Base-by-base conservation (phyloP, 2,888 invertebrate species). In the Caenorhabditis virilis region DNA sequence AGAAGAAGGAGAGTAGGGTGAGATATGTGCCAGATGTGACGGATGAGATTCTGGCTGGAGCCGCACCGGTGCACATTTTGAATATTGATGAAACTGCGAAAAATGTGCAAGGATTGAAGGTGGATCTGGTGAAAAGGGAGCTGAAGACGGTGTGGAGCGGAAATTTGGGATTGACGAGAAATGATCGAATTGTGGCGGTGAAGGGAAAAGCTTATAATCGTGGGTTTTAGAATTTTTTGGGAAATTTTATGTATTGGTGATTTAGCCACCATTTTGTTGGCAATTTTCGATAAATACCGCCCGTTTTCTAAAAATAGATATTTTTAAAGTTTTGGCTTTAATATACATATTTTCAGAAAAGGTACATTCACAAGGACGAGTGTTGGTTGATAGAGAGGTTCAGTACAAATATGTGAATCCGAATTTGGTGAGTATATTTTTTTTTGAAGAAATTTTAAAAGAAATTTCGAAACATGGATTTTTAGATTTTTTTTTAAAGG, bases 351-450 rank as follows among this genome's bases (percentile, higher is more conserved):
- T n/a, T n/a, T n/a, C n/a, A n/a, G 86, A 86, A 74, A 84, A 84
- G 69, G 91, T 93, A 16, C 95, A 95, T 85, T 94, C 95, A 0
- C 93, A 94, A 83, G 98, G 97, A 23, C 88, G 93, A 72, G 95
- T 95, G 48, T 87, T 97, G 72, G 91, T 91, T 33, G 97, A 98
- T 87, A 88, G 98, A 67, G 92, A 92, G 77, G 98, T 99, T 52
- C 88, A 97, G 35, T 98, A 98, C 87, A 99, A 98, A 86, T 97
- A 99, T 85, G 88, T 92, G 75, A 98, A 98, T 87, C 98, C 98
- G 26, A 98, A 98, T 86, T 87, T 98, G 71, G 69, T n/a, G n/a
- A n/a, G n/a, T n/a, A n/a, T n/a, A n/a, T n/a, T n/a, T n/a, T n/a
- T n/a, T n/a, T n/a, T n/a, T n/a, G n/a, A n/a, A n/a, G n/a, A n/a